These are phyloP conservation scores for Euproctis similis DNA, from an alignment of 2,888 invertebrate genomes.

Conservation along the genomic window DNA sequence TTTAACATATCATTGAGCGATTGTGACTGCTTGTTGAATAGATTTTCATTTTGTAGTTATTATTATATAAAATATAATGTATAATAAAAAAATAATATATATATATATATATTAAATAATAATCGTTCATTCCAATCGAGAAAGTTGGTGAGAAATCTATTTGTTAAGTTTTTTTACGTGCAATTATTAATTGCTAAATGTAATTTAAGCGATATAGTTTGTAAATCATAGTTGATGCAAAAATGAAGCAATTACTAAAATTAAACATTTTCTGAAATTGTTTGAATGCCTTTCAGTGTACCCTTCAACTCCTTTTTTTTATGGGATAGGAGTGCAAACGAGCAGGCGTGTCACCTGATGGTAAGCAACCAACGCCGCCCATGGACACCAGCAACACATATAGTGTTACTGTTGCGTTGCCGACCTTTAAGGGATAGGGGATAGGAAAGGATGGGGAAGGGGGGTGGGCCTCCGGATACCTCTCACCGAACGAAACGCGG, in stretches of 20 bases:
- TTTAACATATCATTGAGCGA: conserved; percentile 77
- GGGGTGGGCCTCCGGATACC: too few relatives aligned
- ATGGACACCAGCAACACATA: too few relatives aligned
- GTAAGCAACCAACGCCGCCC: too few relatives aligned
- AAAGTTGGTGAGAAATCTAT: conserved; percentile 73
- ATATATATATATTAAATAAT: conserved; percentile 68
- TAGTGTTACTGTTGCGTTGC: too few relatives aligned
- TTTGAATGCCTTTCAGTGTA: conserved; percentile 28
- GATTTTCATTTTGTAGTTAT: conserved; percentile 68
- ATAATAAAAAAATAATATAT: too few relatives aligned
- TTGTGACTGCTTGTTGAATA: conserved; percentile 75
- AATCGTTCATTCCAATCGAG: conserved; percentile 75
- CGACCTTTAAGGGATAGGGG: too few relatives aligned
- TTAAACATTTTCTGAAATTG: conserved; percentile 72
- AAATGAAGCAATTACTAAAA: conserved; percentile 74
- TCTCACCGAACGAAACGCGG: too few relatives aligned
- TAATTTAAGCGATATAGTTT: conserved; percentile 75
- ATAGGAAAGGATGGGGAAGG: too few relatives aligned
- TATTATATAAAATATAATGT: conserved; percentile 72
- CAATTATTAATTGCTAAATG: conserved; percentile 76
- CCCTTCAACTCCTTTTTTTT: too few relatives aligned
- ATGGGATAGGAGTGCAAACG: too few relatives aligned
- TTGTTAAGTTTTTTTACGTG: conserved; percentile 77
- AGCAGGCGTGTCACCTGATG: too few relatives aligned
- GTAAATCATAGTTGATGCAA: conserved; percentile 73